Evolutionary conservation across 2,888 invertebrate genomes (phyloP).

Genomic region (Latrodectus elegans): DNA sequence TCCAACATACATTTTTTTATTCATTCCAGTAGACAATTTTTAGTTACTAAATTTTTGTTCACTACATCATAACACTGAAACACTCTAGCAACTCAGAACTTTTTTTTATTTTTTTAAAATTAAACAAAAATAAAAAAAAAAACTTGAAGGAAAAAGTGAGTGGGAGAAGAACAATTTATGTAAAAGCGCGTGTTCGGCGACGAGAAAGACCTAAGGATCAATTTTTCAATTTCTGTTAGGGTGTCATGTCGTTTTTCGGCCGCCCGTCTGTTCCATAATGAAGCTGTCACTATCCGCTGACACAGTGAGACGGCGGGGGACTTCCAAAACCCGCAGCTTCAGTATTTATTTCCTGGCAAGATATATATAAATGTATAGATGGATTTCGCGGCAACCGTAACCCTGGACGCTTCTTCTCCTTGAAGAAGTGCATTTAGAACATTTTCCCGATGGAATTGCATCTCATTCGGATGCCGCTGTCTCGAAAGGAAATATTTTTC

Average conservation of each 20-base stretch:
- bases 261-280: constrained; percentile 59
- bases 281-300: constrained; percentile 61
- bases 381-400: constrained; percentile 5
- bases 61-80: no score
- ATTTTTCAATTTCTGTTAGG: constrained; percentile 66
- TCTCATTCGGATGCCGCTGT: constrained; percentile 27
- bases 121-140: no score
- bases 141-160: not conserved
- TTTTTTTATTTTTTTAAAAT: no score
- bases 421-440: constrained; percentile 1
- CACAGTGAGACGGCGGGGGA: constrained; percentile 46
- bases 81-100: no score
- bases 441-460: constrained; percentile 6
- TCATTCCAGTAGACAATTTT: no score
- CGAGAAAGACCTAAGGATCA: constrained; percentile 61
- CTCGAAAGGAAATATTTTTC: not conserved
- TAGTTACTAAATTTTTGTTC: no score
- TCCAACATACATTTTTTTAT: no score
- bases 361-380: constrained; percentile 15
- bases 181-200: constrained; percentile 46
- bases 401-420: not conserved
- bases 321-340: not conserved
- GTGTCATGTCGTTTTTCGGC: constrained; percentile 49
- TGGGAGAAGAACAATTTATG: constrained; percentile 58
- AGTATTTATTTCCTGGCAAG: no score